These are phyloP conservation scores for Parotocinclus haroldoi DNA, from an alignment of 2,797 vertebrate genomes.

Conservation along the genomic window DNA sequence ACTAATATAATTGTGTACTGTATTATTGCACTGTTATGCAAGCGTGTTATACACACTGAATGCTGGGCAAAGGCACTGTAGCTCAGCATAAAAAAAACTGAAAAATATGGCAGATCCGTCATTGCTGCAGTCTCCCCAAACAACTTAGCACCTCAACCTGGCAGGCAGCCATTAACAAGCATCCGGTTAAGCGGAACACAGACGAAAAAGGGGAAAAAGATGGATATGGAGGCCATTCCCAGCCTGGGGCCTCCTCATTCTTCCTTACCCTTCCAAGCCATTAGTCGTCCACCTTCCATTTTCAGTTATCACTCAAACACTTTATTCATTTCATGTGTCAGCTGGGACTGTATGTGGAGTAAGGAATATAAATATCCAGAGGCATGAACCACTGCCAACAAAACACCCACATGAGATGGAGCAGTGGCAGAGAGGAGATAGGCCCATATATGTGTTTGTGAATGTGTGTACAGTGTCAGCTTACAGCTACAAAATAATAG, in stretches of 20 bases:
- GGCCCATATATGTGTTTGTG: slow-evolving; percentile 62
- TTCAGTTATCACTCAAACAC: slow-evolving; percentile 17
- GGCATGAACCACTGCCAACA: slow-evolving; percentile 65
- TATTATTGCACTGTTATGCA: too few relatives aligned
- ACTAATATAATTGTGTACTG: too few relatives aligned
- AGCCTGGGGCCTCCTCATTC: slow-evolving; percentile 58
- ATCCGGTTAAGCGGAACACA: slow-evolving; percentile 42
- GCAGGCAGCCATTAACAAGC: slow-evolving; percentile 62
- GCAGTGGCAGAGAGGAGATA: slow-evolving; percentile 58
- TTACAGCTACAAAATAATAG: slow-evolving; percentile 52
- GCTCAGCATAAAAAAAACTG: slow-evolving; percentile 61
- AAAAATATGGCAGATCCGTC: slow-evolving; percentile 70
- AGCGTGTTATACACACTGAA: neutral
- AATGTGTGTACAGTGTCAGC: slow-evolving; percentile 55
- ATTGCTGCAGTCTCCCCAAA: slow-evolving; percentile 60
- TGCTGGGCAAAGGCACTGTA: slow-evolving; percentile 8
- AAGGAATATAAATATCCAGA: slow-evolving; percentile 68
- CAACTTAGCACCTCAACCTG: slow-evolving; percentile 64
- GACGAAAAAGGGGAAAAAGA: slow-evolving; percentile 50
- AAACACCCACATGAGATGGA: slow-evolving; percentile 63
- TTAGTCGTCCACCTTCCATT: slow-evolving; percentile 56
- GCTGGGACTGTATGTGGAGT: slow-evolving; percentile 51
- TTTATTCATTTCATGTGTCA: slow-evolving; percentile 54
- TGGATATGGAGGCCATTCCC: slow-evolving; percentile 62
- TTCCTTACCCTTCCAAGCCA: slow-evolving; percentile 65